Percentiles rank a stretch among this genome's conserved stretches.
phyloP scores from a whole-genome alignment of 2,888 invertebrate genomes.

The Muscina levida region DNA sequence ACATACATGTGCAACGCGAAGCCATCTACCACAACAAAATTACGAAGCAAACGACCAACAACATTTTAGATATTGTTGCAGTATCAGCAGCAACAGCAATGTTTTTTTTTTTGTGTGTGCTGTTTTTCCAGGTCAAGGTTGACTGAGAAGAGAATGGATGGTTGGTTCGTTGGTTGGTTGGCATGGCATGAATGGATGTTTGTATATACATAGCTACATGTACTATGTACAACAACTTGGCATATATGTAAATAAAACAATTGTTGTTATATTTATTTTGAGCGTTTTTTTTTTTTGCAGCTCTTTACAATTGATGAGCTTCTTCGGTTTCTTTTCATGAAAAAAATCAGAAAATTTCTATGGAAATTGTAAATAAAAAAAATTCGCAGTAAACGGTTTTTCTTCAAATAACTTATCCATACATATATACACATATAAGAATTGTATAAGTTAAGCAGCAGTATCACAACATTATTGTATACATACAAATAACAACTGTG shows the following conservation, averaged over 20 bases:
- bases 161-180: not conserved
- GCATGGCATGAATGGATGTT: slow-evolving; percentile 11
- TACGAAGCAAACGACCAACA: slow-evolving; percentile 24
- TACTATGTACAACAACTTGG: no score
- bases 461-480: not conserved
- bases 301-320: slow-evolving; percentile 42
- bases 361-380: slow-evolving; percentile 28
- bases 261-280: slow-evolving; percentile 42
- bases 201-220: slow-evolving; percentile 1
- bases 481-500: not conserved
- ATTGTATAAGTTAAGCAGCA: not conserved
- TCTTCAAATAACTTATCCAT: not conserved
- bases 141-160: slow-evolving; percentile 63
- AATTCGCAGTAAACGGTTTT: no score
- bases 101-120: slow-evolving; percentile 12
- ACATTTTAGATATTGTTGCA: slow-evolving; percentile 62
- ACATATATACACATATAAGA: not conserved
- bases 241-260: slow-evolving; percentile 3
- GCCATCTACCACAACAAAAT: slow-evolving; percentile 43
- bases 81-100: slow-evolving; percentile 22
- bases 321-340: slow-evolving; percentile 10
- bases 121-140: slow-evolving; percentile 79
- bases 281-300: slow-evolving; percentile 3
- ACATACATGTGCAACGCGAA: slow-evolving; percentile 38
- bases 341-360: slow-evolving; percentile 21